phyloP scores from a whole-genome alignment of 2,113 vertebrate species.

The Drymodes brunneopygia region DNA sequence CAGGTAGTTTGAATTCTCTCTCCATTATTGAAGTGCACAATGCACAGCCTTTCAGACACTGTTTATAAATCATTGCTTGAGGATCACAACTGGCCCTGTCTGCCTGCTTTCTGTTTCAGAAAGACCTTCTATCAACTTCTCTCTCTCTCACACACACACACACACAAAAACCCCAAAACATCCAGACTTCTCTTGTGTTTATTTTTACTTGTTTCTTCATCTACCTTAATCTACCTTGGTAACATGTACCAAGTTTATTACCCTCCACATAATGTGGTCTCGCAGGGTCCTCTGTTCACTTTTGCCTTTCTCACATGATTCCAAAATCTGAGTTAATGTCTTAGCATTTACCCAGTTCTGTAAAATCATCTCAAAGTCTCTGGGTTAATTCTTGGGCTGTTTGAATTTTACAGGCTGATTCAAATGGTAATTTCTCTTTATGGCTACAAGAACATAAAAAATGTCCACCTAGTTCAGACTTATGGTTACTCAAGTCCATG shows the following conservation, averaged over 20 bases:
- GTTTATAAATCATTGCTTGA: background rate
- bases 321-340: background rate
- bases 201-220: background rate
- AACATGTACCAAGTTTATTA: background rate
- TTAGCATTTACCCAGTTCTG: background rate
- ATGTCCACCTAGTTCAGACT: background rate
- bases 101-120: background rate
- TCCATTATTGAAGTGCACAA: background rate
- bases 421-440: background rate
- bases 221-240: background rate
- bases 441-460: background rate
- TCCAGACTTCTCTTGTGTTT: background rate
- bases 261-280: background rate
- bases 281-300: background rate
- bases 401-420: background rate
- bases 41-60: background rate
- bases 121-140: background rate
- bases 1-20: background rate
- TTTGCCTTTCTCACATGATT: background rate
- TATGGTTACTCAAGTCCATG: background rate
- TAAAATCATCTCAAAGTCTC: background rate
- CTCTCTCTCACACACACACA: too few relatives aligned
- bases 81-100: background rate
- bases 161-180: background rate
- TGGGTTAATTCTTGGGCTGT: background rate